Percentiles rank a stretch among this genome's conserved stretches.
These are phyloP conservation scores for Andrena minutula DNA, from an alignment of 2,888 invertebrate genomes.

Conservation along the genomic window DNA sequence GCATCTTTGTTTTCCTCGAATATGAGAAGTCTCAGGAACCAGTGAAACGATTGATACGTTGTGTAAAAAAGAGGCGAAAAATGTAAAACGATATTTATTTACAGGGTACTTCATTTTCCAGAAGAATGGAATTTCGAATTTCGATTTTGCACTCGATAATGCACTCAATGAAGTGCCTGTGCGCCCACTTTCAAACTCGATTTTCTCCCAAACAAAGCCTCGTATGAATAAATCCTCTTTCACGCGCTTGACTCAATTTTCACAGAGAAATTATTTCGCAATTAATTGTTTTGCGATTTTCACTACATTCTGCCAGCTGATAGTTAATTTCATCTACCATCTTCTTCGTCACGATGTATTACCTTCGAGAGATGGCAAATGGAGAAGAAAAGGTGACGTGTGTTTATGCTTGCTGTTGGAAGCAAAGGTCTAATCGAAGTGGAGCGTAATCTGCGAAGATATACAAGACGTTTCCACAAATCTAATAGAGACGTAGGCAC, in stretches of 20 bases:
- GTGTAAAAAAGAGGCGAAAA: not conserved
- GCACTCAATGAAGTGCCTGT: not conserved
- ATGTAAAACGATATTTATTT: not conserved
- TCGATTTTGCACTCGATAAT: not conserved
- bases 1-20: too few species aligned
- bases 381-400: not conserved
- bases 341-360: not conserved
- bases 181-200: not conserved
- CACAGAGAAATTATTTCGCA: not conserved
- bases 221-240: not conserved
- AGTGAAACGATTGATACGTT: too few species aligned
- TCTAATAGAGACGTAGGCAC: not conserved
- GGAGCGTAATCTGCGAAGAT: not conserved
- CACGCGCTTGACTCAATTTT: not conserved
- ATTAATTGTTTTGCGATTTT: not conserved
- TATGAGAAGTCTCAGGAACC: too few species aligned
- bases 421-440: not conserved
- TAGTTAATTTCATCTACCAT: not conserved
- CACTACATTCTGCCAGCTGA: not conserved
- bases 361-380: not conserved
- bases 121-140: not conserved
- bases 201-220: not conserved
- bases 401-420: not conserved
- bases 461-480: not conserved
- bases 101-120: not conserved